Conservation (phyloP, 2,113 vertebrate species). For the Poecile atricapillus region DNA sequence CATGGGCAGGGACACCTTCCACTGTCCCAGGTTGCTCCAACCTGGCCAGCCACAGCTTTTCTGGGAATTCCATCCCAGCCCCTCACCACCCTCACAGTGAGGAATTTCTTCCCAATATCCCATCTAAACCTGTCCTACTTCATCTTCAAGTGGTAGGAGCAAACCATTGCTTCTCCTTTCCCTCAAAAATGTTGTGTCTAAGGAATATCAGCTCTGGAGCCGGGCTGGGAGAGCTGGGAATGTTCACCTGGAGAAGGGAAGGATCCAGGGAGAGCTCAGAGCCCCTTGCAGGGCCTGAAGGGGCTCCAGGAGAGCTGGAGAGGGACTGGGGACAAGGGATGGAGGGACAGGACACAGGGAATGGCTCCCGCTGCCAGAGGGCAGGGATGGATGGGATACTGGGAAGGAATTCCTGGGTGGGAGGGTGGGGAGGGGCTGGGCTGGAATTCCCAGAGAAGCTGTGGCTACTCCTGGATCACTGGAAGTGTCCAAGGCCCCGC, state of each 20-base stretch:
- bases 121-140: not conserved
- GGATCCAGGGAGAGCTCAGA: not conserved
- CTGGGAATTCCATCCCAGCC: not conserved
- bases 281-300: accelerated
- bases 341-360: not conserved
- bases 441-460: not conserved
- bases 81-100: not conserved
- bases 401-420: not conserved
- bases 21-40: accelerated
- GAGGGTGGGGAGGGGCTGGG: not conserved
- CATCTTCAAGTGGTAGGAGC: accelerated
- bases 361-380: accelerated
- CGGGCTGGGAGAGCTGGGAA: accelerated
- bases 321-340: not conserved
- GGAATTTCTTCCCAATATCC: not conserved
- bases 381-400: accelerated
- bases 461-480: not conserved
- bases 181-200: accelerated
- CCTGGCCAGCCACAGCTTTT: not conserved
- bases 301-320: not conserved
- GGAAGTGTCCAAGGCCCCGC: accelerated
- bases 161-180: not conserved
- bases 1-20: not conserved
- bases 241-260: not conserved
- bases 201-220: not conserved